Conservation (phyloP, 2,888 invertebrate genomes). For the Drosophila neotestacea region DNA sequence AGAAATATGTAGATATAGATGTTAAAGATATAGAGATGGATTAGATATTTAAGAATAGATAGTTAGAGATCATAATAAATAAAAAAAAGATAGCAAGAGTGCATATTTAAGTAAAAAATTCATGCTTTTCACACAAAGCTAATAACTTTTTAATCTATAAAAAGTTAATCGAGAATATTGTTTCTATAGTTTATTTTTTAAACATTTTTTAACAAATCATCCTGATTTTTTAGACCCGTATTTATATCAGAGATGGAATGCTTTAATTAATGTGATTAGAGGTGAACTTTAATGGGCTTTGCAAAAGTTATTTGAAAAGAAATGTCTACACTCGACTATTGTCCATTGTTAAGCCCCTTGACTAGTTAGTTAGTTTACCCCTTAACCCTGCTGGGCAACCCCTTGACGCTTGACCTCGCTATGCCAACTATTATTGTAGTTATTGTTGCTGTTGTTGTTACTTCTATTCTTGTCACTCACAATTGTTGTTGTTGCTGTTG, state of each 20-base stretch:
- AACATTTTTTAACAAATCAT: too few relatives aligned
- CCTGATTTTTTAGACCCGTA: too few relatives aligned
- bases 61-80: too few relatives aligned
- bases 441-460: background rate
- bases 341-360: constrained; percentile 2
- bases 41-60: too few relatives aligned
- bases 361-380: constrained; percentile 24
- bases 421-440: background rate
- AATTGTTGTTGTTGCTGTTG: constrained; percentile 17
- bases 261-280: background rate
- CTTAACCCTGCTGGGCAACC: constrained; percentile 11
- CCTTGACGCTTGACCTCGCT: constrained; percentile 36
- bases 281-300: background rate
- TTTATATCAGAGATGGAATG: background rate
- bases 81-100: too few relatives aligned
- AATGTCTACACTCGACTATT: background rate
- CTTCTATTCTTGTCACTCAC: constrained; percentile 6
- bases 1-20: too few relatives aligned
- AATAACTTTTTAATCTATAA: too few relatives aligned
- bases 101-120: background rate
- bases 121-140: background rate
- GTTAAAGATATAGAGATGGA: too few relatives aligned
- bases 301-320: background rate
- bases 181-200: too few relatives aligned
- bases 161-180: too few relatives aligned